Conservation (phyloP, 2,113 vertebrate genomes). For the Toxostoma redivivum region DNA sequence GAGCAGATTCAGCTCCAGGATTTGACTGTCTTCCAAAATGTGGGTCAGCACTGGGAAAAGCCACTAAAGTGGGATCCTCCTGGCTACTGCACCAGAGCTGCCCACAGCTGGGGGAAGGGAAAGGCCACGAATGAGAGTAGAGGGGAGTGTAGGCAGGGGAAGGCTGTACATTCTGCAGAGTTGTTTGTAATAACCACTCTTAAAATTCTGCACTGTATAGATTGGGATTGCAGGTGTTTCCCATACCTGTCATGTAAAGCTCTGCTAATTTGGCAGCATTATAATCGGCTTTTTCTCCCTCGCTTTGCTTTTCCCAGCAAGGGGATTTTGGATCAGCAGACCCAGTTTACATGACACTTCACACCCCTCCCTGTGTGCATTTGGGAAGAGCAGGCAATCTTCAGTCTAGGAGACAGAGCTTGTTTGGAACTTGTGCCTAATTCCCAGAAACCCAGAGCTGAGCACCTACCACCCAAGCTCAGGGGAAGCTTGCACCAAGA, state of each 20-base stretch:
- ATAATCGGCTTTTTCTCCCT: background rate
- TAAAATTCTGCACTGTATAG: background rate
- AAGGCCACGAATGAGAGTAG: background rate
- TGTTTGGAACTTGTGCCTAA: background rate
- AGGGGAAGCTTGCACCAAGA: background rate
- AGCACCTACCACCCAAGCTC: background rate
- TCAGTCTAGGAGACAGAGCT: background rate
- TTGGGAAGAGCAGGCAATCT: background rate
- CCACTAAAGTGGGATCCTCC: background rate
- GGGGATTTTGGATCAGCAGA: background rate
- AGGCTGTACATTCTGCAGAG: background rate
- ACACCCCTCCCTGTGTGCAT: background rate
- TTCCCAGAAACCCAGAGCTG: background rate
- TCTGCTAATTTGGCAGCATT: background rate
- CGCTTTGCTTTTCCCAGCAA: background rate
- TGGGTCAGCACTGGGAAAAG: background rate
- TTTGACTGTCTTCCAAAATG: background rate
- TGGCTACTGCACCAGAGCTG: background rate
- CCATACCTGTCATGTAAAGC: background rate
- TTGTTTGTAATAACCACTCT: background rate
- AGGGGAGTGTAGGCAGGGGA: background rate
- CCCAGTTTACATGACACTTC: background rate
- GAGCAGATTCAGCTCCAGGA: background rate
- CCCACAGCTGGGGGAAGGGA: rapidly evolving
- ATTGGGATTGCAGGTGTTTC: background rate